Evolutionary conservation across 2,888 invertebrate species (phyloP), one percentile per base, ranked within the genome.

Genomic region (Phasia obesa): DNA sequence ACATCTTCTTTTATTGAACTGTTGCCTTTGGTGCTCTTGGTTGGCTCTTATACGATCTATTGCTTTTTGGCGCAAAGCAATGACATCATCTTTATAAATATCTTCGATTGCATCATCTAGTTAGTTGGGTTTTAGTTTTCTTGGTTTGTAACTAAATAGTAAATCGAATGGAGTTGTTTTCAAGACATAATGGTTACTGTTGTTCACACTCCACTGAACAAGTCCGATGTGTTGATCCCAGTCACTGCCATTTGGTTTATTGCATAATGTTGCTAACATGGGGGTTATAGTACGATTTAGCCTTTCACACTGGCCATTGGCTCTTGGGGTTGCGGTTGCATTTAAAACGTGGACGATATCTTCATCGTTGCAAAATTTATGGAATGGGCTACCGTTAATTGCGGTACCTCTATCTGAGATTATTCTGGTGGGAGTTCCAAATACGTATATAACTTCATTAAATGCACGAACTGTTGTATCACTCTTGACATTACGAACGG

Each of bases 381-480:
- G 21, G 27, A 70, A 71, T 6, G 59, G 47, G 1, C 2, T 21
- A 49, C 44, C 70, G 59, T 4, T 59, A 35, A 71, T 59, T 6
- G 70, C 47, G 17, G 70, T 71, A 3, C 70, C 59, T 49, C 70
- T 49, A 47, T 71, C 70, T 27, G 70, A 27, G 4, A 71, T 70
- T 6, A 47, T 47, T 7, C 70, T 17, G 11, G 27, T 70, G 6
- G 88, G 88, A 21, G 83, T 81, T 2, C 90, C 88, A 83, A 88
- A 89, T 13, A 86, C 4, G 6, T 23, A 51, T 0, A 51, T 4
- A 4, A 51, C 13, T 13, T 51, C 51, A 9, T 15, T 9, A 2
- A 35, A 11, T 2, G 35, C 35, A 35, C 35, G 35, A 6, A 35
- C 84, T 0, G 88, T 88, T 4, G 86, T 88, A 3, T 44, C 25